A percentile compares a stretch with the other conserved stretches of the same genome.
phyloP scores from a whole-genome alignment of 2,888 invertebrate genomes.

The Sarcophaga variegata region DNA sequence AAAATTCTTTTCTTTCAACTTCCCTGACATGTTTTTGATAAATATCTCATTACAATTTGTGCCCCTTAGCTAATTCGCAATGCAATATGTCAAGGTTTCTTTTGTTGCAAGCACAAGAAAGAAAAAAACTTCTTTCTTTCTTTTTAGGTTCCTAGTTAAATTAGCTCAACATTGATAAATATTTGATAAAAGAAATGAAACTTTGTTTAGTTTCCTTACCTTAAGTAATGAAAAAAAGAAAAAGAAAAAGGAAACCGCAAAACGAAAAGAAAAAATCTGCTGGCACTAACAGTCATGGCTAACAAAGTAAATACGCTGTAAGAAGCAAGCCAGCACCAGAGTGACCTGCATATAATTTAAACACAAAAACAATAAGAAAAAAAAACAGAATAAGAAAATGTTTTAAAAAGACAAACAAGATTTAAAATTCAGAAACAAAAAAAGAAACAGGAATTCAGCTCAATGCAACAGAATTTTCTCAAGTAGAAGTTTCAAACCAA shows the following conservation, averaged over 20 bases:
- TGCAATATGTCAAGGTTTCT: conserved; percentile 50
- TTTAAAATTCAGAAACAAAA: conserved; percentile 23
- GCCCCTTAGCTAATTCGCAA: no score
- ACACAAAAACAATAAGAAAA: conserved; percentile 40
- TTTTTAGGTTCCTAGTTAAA: conserved; percentile 38
- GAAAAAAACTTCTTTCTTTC: background rate
- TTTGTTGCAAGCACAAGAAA: background rate
- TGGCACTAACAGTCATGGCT: background rate
- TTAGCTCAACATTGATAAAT: conserved; percentile 62
- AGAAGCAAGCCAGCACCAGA: conserved; percentile 46
- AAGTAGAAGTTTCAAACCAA: conserved; percentile 22
- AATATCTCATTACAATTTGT: no score
- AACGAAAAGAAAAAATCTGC: no score
- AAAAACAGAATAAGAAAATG: conserved; percentile 24
- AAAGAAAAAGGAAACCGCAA: background rate
- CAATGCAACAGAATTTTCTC: conserved; percentile 17
- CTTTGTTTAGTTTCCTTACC: conserved; percentile 53
- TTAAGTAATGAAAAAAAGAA: conserved; percentile 29
- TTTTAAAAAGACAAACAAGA: conserved; percentile 12
- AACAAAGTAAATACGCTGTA: conserved; percentile 18
- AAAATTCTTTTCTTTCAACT: no score
- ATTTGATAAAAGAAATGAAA: conserved; percentile 56
- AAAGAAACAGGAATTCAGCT: conserved; percentile 26
- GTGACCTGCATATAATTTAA: conserved; percentile 64
- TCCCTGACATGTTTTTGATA: no score